A percentile compares a stretch with the other conserved stretches of the same genome.
Conservation (phyloP, 2,888 invertebrate genomes). For the Drosophila lutescens region DNA sequence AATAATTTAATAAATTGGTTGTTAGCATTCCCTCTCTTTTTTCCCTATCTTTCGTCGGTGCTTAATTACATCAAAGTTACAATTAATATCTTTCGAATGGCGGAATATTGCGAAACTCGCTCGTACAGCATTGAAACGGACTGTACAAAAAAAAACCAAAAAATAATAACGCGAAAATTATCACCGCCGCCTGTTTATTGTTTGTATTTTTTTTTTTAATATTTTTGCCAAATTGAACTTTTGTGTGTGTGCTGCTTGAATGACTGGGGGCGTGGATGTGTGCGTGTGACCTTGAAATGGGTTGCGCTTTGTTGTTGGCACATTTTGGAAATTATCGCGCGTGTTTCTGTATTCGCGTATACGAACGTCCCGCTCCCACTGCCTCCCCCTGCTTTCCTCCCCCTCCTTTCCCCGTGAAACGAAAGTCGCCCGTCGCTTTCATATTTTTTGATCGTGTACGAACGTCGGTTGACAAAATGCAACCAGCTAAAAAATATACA, state of each 20-base stretch:
- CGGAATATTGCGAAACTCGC: background rate
- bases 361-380: slow-evolving; percentile 4
- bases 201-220: slow-evolving; percentile 8
- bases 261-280: slow-evolving; percentile 38
- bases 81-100: background rate
- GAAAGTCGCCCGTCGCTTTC: slow-evolving; percentile 37
- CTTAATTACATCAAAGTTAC: background rate
- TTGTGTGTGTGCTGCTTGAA: slow-evolving; percentile 11
- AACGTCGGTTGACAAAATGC: slow-evolving; percentile 67
- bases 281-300: slow-evolving; percentile 77
- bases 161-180: slow-evolving; percentile 54
- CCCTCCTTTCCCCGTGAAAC: slow-evolving; percentile 7
- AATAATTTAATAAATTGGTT: no score
- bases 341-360: slow-evolving; percentile 38
- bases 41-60: no score
- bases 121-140: slow-evolving; percentile 11
- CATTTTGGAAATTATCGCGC: slow-evolving; percentile 80
- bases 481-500: slow-evolving; percentile 53
- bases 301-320: slow-evolving; percentile 78
- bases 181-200: slow-evolving; percentile 53
- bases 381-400: background rate
- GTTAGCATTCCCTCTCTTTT: no score
- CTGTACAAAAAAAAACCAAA: slow-evolving; percentile 26
- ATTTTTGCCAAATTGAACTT: slow-evolving; percentile 38
- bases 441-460: slow-evolving; percentile 17